These are phyloP conservation scores for Labroides dimidiatus DNA, from an alignment of 2,797 vertebrate genomes.

Conservation along the genomic window DNA sequence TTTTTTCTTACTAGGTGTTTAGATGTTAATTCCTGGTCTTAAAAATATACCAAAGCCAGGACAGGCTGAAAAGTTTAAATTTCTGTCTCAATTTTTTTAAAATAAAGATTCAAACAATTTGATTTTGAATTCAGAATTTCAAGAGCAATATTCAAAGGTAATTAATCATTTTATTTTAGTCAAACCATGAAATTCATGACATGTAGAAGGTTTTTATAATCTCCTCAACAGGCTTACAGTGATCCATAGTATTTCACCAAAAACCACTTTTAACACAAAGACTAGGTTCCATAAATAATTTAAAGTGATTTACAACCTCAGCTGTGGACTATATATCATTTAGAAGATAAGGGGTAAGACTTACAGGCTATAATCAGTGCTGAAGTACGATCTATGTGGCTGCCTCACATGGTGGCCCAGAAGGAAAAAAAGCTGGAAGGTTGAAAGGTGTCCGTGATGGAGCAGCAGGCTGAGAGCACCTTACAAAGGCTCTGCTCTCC, in stretches of 20 bases:
- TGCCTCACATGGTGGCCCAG: conserved; percentile 11
- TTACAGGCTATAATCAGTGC: too few relatives aligned
- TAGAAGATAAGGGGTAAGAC: conserved; percentile 27
- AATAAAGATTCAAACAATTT: too few relatives aligned
- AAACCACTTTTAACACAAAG: conserved; percentile 32
- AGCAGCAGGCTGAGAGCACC: conserved; percentile 57
- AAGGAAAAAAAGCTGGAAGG: conserved; percentile 37
- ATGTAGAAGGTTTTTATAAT: background rate
- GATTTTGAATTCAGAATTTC: too few relatives aligned
- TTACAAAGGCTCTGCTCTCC: conserved; percentile 71
- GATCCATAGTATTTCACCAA: conserved; percentile 6
- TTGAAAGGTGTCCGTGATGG: conserved; percentile 59
- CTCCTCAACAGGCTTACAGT: background rate
- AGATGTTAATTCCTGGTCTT: too few relatives aligned
- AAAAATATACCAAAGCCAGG: too few relatives aligned
- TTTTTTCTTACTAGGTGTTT: too few relatives aligned
- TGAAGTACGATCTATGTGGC: conserved; percentile 31
- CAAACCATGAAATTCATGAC: background rate
- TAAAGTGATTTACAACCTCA: conserved; percentile 41
- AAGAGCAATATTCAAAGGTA: background rate
- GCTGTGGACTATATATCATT: conserved; percentile 33
- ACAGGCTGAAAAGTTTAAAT: too few relatives aligned
- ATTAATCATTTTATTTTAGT: background rate
- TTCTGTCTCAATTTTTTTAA: too few relatives aligned
- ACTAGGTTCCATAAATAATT: conserved; percentile 25